These are phyloP conservation scores for Perognathus longimembris DNA, from an alignment of 2,113 vertebrate species.

Conservation along the genomic window DNA sequence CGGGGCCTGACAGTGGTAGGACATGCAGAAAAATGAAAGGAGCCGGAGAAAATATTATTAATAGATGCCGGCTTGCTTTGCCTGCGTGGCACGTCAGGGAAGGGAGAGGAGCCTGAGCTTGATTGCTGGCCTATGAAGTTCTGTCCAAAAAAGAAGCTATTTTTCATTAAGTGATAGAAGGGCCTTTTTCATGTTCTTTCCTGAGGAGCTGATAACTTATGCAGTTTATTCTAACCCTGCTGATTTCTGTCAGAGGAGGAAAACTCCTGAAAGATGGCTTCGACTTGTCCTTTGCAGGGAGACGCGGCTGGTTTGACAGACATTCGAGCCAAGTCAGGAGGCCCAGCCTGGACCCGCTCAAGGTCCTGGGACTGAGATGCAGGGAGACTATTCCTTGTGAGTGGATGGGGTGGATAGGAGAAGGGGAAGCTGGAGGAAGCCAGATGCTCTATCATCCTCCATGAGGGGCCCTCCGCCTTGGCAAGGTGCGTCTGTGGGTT, in stretches of 20 bases:
- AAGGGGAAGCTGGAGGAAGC: not conserved
- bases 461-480: not conserved
- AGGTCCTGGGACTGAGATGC: conserved; percentile 44
- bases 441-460: not conserved
- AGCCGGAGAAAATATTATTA: conserved; percentile 99
- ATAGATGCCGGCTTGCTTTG: conserved; percentile 99
- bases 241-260: conserved; percentile 97
- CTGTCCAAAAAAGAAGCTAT: conserved; percentile 99
- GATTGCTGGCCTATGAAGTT: conserved; percentile 99
- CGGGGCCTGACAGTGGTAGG: conserved; percentile 98
- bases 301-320: conserved; percentile 84
- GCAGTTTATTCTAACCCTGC: conserved; percentile 99
- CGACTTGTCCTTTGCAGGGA: conserved; percentile 85
- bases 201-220: conserved; percentile 99
- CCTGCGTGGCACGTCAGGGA: conserved; percentile 98
- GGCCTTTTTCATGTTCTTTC: conserved; percentile 96
- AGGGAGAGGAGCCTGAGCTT: conserved; percentile 91
- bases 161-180: conserved; percentile 99
- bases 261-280: conserved; percentile 91
- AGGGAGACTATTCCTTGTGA: not conserved
- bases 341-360: conserved; percentile 55
- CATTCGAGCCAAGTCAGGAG: conserved; percentile 65
- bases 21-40: conserved; percentile 99
- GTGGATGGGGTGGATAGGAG: not conserved
- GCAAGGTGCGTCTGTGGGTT: rapidly evolving